Percentiles rank a stretch among this genome's conserved stretches.
These are phyloP conservation scores for Muricea muricata DNA, from an alignment of 92 coral and sea anemone genomes.

Conservation along the genomic window DNA sequence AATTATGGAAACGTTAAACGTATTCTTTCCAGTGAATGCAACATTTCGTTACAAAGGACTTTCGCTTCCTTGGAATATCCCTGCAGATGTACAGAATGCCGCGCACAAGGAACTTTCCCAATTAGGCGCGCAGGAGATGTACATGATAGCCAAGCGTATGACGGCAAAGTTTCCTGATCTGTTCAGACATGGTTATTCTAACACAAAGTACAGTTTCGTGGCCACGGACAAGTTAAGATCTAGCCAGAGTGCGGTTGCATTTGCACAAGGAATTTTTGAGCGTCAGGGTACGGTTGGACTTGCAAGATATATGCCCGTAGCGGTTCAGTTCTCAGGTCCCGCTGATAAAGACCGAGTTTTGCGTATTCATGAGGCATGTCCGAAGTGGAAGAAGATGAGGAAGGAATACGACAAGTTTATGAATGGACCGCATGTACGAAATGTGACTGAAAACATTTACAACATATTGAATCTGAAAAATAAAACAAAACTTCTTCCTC, in stretches of 20 bases:
- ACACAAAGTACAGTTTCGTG: slow-evolving; percentile 71
- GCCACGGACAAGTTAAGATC: slow-evolving; percentile 77
- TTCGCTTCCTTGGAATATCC: slow-evolving; percentile 79
- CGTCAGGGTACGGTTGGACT: slow-evolving; percentile 69
- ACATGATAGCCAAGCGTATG: slow-evolving; percentile 73
- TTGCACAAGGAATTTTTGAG: slow-evolving; percentile 87
- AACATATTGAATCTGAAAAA: slow-evolving; percentile 69
- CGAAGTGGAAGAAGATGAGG: slow-evolving; percentile 58
- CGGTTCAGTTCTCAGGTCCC: slow-evolving; percentile 73
- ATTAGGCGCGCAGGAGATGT: slow-evolving; percentile 72
- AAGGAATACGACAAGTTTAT: slow-evolving; percentile 67
- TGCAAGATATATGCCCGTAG: slow-evolving; percentile 80
- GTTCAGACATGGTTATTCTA: slow-evolving; percentile 72
- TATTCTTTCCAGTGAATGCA: slow-evolving; percentile 34
- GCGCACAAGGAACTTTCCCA: slow-evolving; percentile 73
- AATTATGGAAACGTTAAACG: slow-evolving; percentile 63
- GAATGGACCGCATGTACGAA: slow-evolving; percentile 64
- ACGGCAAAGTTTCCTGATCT: slow-evolving; percentile 66
- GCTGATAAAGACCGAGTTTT: slow-evolving; percentile 70
- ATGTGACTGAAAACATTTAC: slow-evolving; percentile 61
- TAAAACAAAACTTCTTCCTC: slow-evolving; percentile 49
- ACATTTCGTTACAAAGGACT: slow-evolving; percentile 72
- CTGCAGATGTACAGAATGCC: slow-evolving; percentile 54
- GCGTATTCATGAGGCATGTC: slow-evolving; percentile 75
- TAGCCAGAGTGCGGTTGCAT: slow-evolving; percentile 85